Conservation (phyloP, 2,888 invertebrate species). For the Cheilosia variabilis region DNA sequence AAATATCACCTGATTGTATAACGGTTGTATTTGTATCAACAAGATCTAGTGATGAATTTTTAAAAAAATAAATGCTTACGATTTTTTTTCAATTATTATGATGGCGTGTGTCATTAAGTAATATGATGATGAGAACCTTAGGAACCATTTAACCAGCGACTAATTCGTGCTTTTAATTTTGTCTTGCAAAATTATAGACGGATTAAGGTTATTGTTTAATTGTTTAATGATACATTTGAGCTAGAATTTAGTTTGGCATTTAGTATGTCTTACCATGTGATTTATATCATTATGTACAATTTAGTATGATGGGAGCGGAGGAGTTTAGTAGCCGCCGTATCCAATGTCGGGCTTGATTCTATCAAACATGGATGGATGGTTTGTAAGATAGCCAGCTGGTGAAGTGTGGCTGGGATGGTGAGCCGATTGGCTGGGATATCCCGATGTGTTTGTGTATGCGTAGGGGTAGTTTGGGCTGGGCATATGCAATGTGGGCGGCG, state of each 20-base stretch:
- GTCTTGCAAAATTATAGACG: constrained; percentile 52
- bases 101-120: constrained; percentile 7
- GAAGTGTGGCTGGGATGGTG: constrained; percentile 58
- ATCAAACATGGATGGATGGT: constrained; percentile 84
- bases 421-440: constrained; percentile 61
- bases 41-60: constrained; percentile 15
- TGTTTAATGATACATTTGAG: constrained; percentile 58
- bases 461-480: constrained; percentile 89
- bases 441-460: constrained; percentile 81
- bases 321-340: constrained; percentile 84
- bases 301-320: constrained; percentile 1
- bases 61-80: constrained; percentile 42
- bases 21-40: constrained; percentile 8
- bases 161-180: constrained; percentile 32
- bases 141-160: constrained; percentile 66
- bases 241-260: constrained; percentile 69
- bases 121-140: constrained; percentile 58
- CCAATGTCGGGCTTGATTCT: constrained; percentile 85
- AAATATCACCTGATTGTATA: constrained; percentile 14
- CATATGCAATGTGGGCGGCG: constrained; percentile 87
- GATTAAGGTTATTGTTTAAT: constrained; percentile 50
- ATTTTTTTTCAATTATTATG: constrained; percentile 5
- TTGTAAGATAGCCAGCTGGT: constrained; percentile 76
- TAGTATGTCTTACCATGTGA: constrained; percentile 33
- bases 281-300: constrained; percentile 52